These are phyloP conservation scores for Amblyopsis rosae DNA, from an alignment of 2,113 vertebrate genomes.

Conservation along the genomic window DNA sequence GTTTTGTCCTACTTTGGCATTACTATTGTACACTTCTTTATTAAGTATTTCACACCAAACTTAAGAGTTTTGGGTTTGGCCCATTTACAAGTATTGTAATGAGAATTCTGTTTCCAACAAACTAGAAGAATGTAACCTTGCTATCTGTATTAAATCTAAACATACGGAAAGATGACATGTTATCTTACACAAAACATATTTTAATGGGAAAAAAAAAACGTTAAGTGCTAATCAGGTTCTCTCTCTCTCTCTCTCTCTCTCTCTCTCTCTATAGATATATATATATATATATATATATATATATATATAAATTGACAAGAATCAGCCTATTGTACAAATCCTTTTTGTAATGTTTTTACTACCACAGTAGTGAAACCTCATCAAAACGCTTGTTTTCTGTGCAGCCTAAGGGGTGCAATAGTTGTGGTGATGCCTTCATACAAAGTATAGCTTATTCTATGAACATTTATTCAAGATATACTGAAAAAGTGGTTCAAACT, in stretches of 20 bases:
- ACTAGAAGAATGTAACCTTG: too few relatives aligned
- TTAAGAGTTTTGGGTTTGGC: too few relatives aligned
- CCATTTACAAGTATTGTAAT: too few relatives aligned
- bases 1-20: background rate
- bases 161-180: background rate
- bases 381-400: background rate
- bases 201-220: slow-evolving; percentile 51
- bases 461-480: slow-evolving; percentile 20
- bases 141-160: background rate
- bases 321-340: background rate
- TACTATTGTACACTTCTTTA: background rate
- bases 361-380: too few relatives aligned
- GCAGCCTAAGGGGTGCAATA: slow-evolving; percentile 12
- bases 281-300: too few relatives aligned
- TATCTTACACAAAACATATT: slow-evolving; percentile 48
- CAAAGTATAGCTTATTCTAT: slow-evolving; percentile 25
- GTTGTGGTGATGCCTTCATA: slow-evolving; percentile 14
- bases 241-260: too few relatives aligned
- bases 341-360: too few relatives aligned
- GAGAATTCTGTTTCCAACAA: background rate
- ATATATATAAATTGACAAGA: background rate
- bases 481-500: slow-evolving; percentile 8
- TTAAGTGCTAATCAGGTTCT: slow-evolving; percentile 31
- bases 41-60: background rate
- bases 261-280: too few relatives aligned